Percentiles rank a stretch among this genome's conserved stretches.
Evolutionary conservation across 1,140 invertebrate genomes (phyloP).

Genomic region (Paramacrobiotus metropolitanus): DNA sequence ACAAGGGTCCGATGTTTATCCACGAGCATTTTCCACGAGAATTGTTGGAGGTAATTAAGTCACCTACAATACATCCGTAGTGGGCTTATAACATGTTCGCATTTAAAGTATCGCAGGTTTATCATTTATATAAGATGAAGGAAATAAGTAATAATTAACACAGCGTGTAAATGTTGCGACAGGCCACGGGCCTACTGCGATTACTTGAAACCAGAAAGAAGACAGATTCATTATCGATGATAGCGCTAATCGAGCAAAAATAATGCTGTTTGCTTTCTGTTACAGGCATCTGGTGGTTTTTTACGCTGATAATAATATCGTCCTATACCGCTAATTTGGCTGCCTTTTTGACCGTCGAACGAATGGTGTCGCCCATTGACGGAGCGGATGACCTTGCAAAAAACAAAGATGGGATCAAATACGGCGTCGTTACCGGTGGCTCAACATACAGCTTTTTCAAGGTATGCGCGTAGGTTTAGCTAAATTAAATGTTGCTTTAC

Average conservation of each 20-base stretch:
- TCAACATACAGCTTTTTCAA: constrained; percentile 93
- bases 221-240: constrained; percentile 8
- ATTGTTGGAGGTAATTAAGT: constrained; percentile 53
- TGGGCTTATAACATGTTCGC: too few species aligned
- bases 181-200: too few species aligned
- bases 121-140: too few species aligned
- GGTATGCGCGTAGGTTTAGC: too few species aligned
- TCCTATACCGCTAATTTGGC: constrained; percentile 94
- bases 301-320: constrained; percentile 90
- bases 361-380: constrained; percentile 89
- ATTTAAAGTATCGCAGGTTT: too few species aligned
- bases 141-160: too few species aligned
- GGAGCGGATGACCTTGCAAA: constrained; percentile 67
- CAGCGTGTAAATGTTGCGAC: too few species aligned
- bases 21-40: constrained; percentile 71
- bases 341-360: constrained; percentile 84
- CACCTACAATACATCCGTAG: too few species aligned
- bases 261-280: constrained; percentile 13
- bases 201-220: too few species aligned
- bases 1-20: constrained; percentile 68
- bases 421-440: constrained; percentile 71
- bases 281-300: constrained; percentile 85
- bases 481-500: too few species aligned
- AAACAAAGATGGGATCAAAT: constrained; percentile 73
- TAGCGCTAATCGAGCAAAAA: constrained; percentile 11